Evolutionary conservation across 2,888 invertebrate genomes (phyloP).

Genomic region (Crossocerus cetratus): DNA sequence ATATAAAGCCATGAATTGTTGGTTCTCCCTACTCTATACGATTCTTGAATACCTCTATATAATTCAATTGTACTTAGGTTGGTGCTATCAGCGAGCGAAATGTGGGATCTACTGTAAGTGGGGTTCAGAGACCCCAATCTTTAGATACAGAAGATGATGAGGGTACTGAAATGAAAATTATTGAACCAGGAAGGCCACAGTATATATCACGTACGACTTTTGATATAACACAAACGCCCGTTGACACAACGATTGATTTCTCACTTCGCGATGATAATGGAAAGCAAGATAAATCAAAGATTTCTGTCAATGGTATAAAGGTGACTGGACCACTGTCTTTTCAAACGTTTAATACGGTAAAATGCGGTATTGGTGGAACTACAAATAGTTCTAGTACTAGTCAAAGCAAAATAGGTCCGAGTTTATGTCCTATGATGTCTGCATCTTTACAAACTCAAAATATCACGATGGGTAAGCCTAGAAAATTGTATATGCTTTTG

Average conservation of each 20-base stretch:
- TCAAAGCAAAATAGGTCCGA: slow-evolving; percentile 67
- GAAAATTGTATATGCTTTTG: slow-evolving; percentile 13
- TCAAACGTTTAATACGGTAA: slow-evolving; percentile 71
- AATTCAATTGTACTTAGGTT: slow-evolving; percentile 52
- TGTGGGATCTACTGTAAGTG: slow-evolving; percentile 65
- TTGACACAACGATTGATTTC: slow-evolving; percentile 73
- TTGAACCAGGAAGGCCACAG: slow-evolving; percentile 72
- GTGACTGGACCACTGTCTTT: slow-evolving; percentile 62
- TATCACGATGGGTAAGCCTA: slow-evolving; percentile 70
- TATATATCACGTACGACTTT: slow-evolving; percentile 71
- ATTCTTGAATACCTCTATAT: not conserved
- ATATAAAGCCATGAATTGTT: too few species aligned
- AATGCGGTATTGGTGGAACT: slow-evolving; percentile 68
- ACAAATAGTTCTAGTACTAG: slow-evolving; percentile 61
- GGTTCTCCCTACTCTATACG: not conserved
- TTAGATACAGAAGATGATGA: slow-evolving; percentile 72
- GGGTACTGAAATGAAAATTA: slow-evolving; percentile 76
- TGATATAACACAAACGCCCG: slow-evolving; percentile 70
- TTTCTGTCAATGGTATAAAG: slow-evolving; percentile 67
- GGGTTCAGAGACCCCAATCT: slow-evolving; percentile 66
- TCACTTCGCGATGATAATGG: slow-evolving; percentile 69
- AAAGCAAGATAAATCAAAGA: slow-evolving; percentile 71
- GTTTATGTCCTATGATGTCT: slow-evolving; percentile 71
- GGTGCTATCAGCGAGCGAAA: slow-evolving; percentile 66
- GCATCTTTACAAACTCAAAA: slow-evolving; percentile 68